phyloP scores from a whole-genome alignment of 2,888 invertebrate species.

The Agrotis segetum region DNA sequence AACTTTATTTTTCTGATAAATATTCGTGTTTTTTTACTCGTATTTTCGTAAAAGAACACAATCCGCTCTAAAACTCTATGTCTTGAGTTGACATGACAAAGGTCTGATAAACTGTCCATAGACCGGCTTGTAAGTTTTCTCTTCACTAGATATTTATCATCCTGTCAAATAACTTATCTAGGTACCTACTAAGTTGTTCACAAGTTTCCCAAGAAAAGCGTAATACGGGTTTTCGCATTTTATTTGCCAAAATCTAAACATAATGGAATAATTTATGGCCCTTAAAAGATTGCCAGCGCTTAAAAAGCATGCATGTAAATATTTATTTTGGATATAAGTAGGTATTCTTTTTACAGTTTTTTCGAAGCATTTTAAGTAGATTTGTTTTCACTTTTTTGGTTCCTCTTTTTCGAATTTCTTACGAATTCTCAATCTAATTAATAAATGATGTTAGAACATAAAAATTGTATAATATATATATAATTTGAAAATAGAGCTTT shows the following conservation, averaged over 20 bases:
- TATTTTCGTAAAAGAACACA: neutral
- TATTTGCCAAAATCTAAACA: conserved; percentile 22
- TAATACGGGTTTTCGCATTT: conserved; percentile 10
- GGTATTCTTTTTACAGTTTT: neutral
- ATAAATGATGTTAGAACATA: too few species aligned
- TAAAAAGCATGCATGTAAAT: conserved; percentile 28
- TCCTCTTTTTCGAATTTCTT: neutral
- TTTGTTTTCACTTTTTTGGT: too few species aligned
- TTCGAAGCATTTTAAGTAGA: neutral
- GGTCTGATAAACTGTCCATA: conserved; percentile 11
- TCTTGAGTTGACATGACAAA: conserved; percentile 17
- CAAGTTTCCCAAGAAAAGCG: conserved; percentile 20
- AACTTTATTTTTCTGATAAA: conserved; percentile 1
- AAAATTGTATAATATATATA: too few species aligned
- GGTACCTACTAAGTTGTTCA: conserved; percentile 19
- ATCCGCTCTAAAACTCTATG: neutral
- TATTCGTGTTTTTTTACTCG: neutral
- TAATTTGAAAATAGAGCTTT: neutral
- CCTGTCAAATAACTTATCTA: conserved; percentile 41
- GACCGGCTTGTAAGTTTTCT: conserved; percentile 15
- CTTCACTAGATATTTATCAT: conserved; percentile 37
- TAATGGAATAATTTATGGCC: conserved; percentile 50
- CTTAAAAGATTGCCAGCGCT: conserved; percentile 37
- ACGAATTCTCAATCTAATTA: neutral
- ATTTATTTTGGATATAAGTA: conserved; percentile 8